phyloP scores from a whole-genome alignment of 2,888 invertebrate genomes.

The Drosophila fungiperda region DNA sequence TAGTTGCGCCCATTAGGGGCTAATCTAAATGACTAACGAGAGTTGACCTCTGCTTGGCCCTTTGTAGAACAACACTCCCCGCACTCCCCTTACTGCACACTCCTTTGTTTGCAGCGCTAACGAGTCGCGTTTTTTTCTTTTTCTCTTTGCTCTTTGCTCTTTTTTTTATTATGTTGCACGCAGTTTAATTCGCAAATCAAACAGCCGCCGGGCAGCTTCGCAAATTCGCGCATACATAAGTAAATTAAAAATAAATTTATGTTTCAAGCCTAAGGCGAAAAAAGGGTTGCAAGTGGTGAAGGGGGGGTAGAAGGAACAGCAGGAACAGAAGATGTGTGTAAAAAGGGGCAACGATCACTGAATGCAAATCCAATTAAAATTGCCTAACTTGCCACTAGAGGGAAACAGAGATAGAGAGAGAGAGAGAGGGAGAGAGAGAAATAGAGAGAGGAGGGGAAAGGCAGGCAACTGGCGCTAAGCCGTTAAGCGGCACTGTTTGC shows the following conservation, averaged over 20 bases:
- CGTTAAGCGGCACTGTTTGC: slow-evolving; percentile 78
- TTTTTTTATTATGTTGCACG: slow-evolving; percentile 29
- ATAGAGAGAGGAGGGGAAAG: slow-evolving; percentile 1
- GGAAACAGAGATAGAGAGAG: neutral
- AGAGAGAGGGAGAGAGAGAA: neutral
- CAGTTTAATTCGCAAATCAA: slow-evolving; percentile 79
- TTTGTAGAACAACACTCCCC: neutral
- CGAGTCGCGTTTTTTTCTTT: slow-evolving; percentile 38
- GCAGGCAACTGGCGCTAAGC: slow-evolving; percentile 69
- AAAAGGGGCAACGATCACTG: slow-evolving; percentile 38
- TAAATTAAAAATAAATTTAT: slow-evolving; percentile 81
- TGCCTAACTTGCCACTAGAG: slow-evolving; percentile 47
- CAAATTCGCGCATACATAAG: slow-evolving; percentile 75
- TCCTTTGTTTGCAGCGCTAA: slow-evolving; percentile 42
- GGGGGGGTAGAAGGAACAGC: neutral
- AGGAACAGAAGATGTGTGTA: slow-evolving; percentile 24
- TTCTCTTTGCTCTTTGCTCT: neutral
- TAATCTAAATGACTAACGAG: slow-evolving; percentile 67
- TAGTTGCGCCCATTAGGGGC: slow-evolving; percentile 39
- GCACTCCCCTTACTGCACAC: neutral
- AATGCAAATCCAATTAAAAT: slow-evolving; percentile 80
- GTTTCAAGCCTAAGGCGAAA: slow-evolving; percentile 62
- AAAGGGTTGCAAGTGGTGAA: neutral
- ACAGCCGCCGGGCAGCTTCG: slow-evolving; percentile 72
- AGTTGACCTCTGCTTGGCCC: neutral